Conservation (phyloP, 92 coral and sea anemone species). For the Phenganax marumi region DNA sequence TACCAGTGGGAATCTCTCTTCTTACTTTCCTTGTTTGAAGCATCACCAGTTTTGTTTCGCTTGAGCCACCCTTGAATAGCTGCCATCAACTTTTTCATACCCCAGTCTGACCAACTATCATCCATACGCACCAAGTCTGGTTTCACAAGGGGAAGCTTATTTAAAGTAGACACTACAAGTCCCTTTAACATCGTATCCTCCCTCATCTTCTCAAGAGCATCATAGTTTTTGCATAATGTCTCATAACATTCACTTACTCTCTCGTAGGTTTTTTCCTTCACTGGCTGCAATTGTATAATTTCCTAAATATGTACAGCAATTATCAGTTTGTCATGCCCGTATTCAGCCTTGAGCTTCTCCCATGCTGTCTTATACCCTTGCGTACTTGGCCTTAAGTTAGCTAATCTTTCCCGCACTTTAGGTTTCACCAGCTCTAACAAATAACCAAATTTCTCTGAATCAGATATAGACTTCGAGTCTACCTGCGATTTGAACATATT, state of each 20-base stretch:
- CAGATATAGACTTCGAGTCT: slow-evolving; percentile 35
- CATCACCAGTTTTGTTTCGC: slow-evolving; percentile 1
- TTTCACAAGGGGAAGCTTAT: slow-evolving; percentile 59
- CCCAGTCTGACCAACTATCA: slow-evolving; percentile 28
- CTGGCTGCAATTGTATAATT: slow-evolving; percentile 52
- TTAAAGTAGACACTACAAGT: slow-evolving; percentile 50
- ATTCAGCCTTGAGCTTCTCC: slow-evolving; percentile 55
- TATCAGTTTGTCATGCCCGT: slow-evolving; percentile 57
- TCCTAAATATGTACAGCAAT: slow-evolving; percentile 62
- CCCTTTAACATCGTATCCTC: slow-evolving; percentile 54
- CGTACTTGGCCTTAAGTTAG: slow-evolving; percentile 58
- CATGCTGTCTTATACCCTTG: slow-evolving; percentile 65
- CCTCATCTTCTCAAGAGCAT: slow-evolving; percentile 53
- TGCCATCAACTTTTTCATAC: slow-evolving; percentile 2
- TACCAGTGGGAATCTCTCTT: slow-evolving; percentile 45
- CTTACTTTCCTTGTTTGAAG: slow-evolving; percentile 5
- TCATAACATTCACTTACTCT: slow-evolving; percentile 57
- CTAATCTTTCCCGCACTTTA: slow-evolving; percentile 49
- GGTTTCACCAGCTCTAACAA: slow-evolving; percentile 50
- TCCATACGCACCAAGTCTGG: slow-evolving; percentile 47
- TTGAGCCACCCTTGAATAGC: slow-evolving; percentile 22
- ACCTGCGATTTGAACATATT: slow-evolving; percentile 61
- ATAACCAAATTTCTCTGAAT: slow-evolving; percentile 61
- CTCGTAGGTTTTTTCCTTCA: slow-evolving; percentile 47
- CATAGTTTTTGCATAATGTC: slow-evolving; percentile 41